Conservation (phyloP, 2,888 invertebrate genomes). For the Agrotis ipsilon region DNA sequence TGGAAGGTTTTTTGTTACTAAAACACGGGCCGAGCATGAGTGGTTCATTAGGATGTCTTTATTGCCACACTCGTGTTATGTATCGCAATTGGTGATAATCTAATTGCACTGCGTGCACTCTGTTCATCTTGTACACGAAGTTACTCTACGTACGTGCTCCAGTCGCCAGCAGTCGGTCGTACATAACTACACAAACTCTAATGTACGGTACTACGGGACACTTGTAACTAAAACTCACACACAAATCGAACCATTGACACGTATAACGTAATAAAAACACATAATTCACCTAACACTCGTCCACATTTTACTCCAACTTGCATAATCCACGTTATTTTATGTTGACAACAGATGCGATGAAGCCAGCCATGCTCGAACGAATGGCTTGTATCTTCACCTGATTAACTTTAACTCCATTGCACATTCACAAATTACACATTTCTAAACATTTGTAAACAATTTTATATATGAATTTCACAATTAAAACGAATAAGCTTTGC, state of each 20-base stretch:
- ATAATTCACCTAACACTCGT: constrained; percentile 87
- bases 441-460: constrained; percentile 80
- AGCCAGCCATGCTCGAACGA: constrained; percentile 83
- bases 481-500: constrained; percentile 83
- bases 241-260: constrained; percentile 62
- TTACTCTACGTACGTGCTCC: constrained; percentile 47
- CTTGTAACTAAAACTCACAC: constrained; percentile 62
- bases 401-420: constrained; percentile 75
- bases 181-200: constrained; percentile 35
- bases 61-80: constrained; percentile 38
- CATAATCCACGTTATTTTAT: constrained; percentile 89
- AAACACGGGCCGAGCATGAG: constrained; percentile 33
- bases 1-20: constrained; percentile 33
- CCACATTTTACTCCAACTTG: constrained; percentile 88
- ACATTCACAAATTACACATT: constrained; percentile 77
- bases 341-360: constrained; percentile 87
- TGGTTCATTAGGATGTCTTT: constrained; percentile 45
- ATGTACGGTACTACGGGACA: constrained; percentile 32
- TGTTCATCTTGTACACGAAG: constrained; percentile 40
- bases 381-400: constrained; percentile 73
- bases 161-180: constrained; percentile 40
- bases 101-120: constrained; percentile 47
- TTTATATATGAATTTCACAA: constrained; percentile 85
- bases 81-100: constrained; percentile 49
- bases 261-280: constrained; percentile 67